phyloP scores from a whole-genome alignment of 2,797 vertebrate species.

The Danio albolineatus region DNA sequence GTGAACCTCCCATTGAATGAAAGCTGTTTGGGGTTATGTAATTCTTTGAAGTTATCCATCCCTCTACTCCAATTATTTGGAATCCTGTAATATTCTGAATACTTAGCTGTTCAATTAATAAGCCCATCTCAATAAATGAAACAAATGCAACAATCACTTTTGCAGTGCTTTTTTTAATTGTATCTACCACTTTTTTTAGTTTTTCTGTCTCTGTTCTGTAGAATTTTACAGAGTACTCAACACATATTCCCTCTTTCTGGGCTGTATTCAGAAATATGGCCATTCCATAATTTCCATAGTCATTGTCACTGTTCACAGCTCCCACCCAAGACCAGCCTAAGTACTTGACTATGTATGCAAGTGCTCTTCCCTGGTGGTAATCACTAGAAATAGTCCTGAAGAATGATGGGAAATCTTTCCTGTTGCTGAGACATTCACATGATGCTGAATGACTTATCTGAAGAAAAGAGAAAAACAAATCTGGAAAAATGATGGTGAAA shows the following conservation, averaged over 20 bases:
- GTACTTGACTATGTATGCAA: conserved; percentile 75
- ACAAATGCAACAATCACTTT: conserved; percentile 75
- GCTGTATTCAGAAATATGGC: conserved; percentile 76
- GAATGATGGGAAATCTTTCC: conserved; percentile 73
- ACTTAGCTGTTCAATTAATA: conserved; percentile 72
- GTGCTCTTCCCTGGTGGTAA: conserved; percentile 74
- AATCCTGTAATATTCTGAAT: conserved; percentile 18
- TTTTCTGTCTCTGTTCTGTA: conserved; percentile 71
- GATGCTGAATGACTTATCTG: conserved; percentile 80
- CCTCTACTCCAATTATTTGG: conserved; percentile 78
- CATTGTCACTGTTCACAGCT: conserved; percentile 62
- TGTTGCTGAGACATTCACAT: conserved; percentile 77
- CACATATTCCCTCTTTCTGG: conserved; percentile 73
- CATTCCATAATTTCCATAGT: conserved; percentile 80
- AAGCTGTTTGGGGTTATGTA: conserved; percentile 52
- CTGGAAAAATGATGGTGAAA: background rate
- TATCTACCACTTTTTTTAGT: conserved; percentile 71
- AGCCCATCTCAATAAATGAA: conserved; percentile 74
- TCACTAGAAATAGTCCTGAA: conserved; percentile 80
- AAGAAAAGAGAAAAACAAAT: background rate
- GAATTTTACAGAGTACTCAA: conserved; percentile 60
- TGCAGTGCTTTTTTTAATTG: conserved; percentile 72
- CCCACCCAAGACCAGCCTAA: conserved; percentile 82
- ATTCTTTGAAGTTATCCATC: conserved; percentile 75
- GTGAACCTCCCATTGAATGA: conserved; percentile 68